These are phyloP conservation scores for Halocynthia roretzi DNA, from an alignment of 23 tunicate genomes.

Conservation along the genomic window DNA sequence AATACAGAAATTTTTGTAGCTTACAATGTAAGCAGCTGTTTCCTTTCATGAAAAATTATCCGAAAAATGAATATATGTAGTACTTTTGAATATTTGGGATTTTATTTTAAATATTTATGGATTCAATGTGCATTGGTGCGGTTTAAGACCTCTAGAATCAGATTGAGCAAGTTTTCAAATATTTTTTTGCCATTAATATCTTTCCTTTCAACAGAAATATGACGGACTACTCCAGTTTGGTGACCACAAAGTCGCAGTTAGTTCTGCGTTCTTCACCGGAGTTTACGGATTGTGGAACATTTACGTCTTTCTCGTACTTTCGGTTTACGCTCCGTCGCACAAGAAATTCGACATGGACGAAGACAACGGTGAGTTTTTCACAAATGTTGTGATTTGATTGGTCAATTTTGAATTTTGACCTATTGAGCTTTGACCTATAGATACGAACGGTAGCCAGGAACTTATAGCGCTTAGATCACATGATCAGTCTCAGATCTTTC, in stretches of 20 bases:
- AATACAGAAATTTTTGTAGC: no score
- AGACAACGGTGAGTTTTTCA: not conserved
- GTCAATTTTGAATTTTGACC: no score
- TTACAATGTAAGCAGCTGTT: no score
- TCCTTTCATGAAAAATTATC: no score
- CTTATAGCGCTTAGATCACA: not conserved
- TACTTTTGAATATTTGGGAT: no score
- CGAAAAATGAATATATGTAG: no score
- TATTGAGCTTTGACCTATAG: no score
- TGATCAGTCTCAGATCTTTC: slow-evolving; percentile 14
- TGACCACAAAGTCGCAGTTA: slow-evolving; percentile 5
- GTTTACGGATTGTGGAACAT: slow-evolving; percentile 93
- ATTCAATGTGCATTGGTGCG: no score
- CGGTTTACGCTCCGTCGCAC: slow-evolving; percentile 89
- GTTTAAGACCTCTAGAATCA: no score
- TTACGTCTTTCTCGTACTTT: slow-evolving; percentile 60
- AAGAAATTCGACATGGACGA: slow-evolving; percentile 38
- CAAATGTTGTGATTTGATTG: not conserved
- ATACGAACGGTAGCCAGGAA: not conserved
- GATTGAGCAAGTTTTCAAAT: not conserved
- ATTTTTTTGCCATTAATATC: not conserved
- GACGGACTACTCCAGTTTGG: slow-evolving; percentile 44
- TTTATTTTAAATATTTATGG: no score
- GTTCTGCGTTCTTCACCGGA: slow-evolving; percentile 78
- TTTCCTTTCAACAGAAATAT: slow-evolving; percentile 20